Evolutionary conservation across 2,888 invertebrate genomes (phyloP), one percentile per base, ranked within the genome.

Genomic region (Netelia melanura): DNA sequence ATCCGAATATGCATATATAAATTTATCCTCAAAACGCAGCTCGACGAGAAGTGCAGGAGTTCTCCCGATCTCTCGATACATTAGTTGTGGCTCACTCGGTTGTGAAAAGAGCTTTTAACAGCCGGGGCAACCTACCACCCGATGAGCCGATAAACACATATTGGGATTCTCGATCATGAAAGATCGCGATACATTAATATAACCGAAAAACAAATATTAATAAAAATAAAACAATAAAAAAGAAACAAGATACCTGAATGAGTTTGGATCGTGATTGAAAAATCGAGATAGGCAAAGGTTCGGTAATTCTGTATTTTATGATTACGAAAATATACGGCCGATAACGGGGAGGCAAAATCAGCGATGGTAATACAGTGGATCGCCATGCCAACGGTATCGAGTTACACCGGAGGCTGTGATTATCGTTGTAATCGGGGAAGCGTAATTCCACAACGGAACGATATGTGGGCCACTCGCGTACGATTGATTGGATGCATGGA

Each of bases 351-450:
- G 48, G 48, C 11, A 14, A 48, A 14, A 48, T 14, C 48, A 48
- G 8, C 48, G 14, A 48, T 10, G 14, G 48, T 14, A 14, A 48
- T 48, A 14, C 14, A 48, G 14, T 48, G 48, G 48, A 14, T 48
- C 48, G 48, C 48, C 14, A 48, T 48, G 48, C 48, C 25, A 21
- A 21, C 58, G 61, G 61, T 38, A 78, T 78, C 68, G 30, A 21
- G 48, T 48, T 30, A 61, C 58, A 68, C 17, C 30, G 30, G 61
- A 70, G 58, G 68, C 68, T 78, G 61, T 38, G 78, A 78, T 78
- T 78, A 70, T 70, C 58, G 44, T 61, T 70, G 78, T 70, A 68
- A 77, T 77, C 77, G 14, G 11, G 68, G 58, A 48, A 43, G 56
- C 77, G 61, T 77, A 77, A 78, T 78, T 78, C 10, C 48, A 62